Evolutionary conservation across 2,113 vertebrate genomes (phyloP).

Genomic region (Carlito syrichta): DNA sequence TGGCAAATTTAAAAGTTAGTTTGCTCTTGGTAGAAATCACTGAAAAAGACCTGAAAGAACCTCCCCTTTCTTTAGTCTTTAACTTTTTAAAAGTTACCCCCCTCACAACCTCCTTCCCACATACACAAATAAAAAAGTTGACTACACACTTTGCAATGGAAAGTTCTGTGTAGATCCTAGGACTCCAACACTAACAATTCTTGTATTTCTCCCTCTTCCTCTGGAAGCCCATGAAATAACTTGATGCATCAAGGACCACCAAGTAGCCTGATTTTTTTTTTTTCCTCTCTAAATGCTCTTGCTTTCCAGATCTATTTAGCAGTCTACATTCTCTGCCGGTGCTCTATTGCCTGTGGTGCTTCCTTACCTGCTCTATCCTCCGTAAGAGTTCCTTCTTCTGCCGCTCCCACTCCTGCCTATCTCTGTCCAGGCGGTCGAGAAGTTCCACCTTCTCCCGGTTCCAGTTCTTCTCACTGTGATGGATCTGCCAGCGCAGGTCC

Average conservation of each 20-base stretch:
- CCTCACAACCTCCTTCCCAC: too few relatives aligned
- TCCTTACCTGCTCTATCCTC: slow-evolving; percentile 89
- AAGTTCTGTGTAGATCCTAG: background rate
- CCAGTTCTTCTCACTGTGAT: slow-evolving; percentile 93
- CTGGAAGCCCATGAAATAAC: background rate
- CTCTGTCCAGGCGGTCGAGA: slow-evolving; percentile 88
- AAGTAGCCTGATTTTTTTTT: too few relatives aligned
- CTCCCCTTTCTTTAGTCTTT: slow-evolving; percentile 29
- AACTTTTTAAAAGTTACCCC: slow-evolving; percentile 21
- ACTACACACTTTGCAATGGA: slow-evolving; percentile 26
- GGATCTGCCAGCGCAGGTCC: slow-evolving; percentile 95
- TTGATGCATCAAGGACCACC: background rate
- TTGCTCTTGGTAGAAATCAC: background rate
- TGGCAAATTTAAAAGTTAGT: background rate
- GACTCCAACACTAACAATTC: background rate
- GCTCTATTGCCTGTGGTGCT: background rate
- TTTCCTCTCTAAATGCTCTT: background rate
- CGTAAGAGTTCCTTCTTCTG: slow-evolving; percentile 89
- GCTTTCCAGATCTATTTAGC: background rate
- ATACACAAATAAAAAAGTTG: background rate
- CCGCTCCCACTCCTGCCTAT: slow-evolving; percentile 90
- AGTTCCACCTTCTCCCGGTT: slow-evolving; percentile 90
- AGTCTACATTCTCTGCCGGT: background rate
- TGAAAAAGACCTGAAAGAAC: slow-evolving; percentile 10
- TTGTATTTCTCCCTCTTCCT: background rate